These are phyloP conservation scores for Spatula versicolor DNA, from an alignment of 2,797 vertebrate species.

Conservation along the genomic window DNA sequence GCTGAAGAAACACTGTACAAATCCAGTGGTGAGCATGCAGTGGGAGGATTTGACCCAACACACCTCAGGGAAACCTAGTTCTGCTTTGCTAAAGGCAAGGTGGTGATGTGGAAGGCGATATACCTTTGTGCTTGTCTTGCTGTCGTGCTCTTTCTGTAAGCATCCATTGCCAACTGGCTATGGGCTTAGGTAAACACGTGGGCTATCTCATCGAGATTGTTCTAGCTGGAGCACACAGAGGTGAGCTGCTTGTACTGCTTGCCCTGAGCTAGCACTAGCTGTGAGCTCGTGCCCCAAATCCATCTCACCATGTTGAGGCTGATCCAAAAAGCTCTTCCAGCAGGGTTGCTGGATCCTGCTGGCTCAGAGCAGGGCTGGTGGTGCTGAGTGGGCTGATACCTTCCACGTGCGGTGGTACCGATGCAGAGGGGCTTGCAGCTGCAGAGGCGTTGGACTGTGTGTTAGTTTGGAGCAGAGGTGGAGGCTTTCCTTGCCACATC, in stretches of 20 bases:
- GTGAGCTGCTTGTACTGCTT: neutral
- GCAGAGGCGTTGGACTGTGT: neutral
- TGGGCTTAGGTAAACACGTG: neutral
- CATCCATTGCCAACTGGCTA: neutral
- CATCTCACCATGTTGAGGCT: neutral
- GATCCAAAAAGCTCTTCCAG: neutral
- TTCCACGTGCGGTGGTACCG: accelerated
- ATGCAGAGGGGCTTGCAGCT: neutral
- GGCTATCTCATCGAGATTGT: neutral
- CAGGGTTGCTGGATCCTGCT: neutral
- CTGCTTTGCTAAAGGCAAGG: neutral
- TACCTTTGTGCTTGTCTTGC: neutral
- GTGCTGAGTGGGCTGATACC: neutral
- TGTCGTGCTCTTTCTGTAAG: neutral
- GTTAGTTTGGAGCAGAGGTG: neutral
- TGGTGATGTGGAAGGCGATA: neutral
- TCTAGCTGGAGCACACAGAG: neutral
- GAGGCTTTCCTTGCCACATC: neutral
- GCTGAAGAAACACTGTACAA: neutral
- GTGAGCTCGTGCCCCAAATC: neutral
- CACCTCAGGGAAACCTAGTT: neutral
- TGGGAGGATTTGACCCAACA: neutral
- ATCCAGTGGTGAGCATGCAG: neutral
- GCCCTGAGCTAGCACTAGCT: neutral
- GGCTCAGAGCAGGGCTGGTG: accelerated